These are phyloP conservation scores for Pelmatolapia mariae DNA, from an alignment of 2,113 vertebrate genomes.

Conservation along the genomic window DNA sequence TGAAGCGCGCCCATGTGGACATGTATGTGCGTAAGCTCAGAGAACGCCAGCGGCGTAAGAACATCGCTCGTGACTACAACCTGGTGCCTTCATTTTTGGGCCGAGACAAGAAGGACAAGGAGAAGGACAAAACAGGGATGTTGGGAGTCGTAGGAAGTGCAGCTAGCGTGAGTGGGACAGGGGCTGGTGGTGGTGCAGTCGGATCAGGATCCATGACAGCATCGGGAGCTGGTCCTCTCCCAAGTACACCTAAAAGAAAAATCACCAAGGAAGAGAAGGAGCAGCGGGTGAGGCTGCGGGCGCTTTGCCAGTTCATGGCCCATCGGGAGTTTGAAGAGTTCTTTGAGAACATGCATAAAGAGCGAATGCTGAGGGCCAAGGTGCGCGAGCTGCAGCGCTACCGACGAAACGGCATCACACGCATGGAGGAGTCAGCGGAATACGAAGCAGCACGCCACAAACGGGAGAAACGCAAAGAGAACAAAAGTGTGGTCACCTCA, in stretches of 20 bases:
- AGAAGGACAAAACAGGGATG: constrained; percentile 68
- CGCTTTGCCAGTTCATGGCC: constrained; percentile 95
- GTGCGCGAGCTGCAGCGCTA: constrained; percentile 95
- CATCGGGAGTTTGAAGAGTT: constrained; percentile 92
- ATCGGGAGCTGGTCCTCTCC: constrained; percentile 5
- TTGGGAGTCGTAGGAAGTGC: not conserved
- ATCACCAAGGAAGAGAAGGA: constrained; percentile 94
- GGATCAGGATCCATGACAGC: constrained; percentile 1
- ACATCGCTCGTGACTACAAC: constrained; percentile 91
- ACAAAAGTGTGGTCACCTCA: constrained; percentile 77
- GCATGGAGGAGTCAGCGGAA: constrained; percentile 89
- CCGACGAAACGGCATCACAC: constrained; percentile 90
- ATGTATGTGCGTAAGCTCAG: constrained; percentile 95
- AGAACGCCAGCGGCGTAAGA: constrained; percentile 92
- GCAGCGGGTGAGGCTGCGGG: constrained; percentile 81
- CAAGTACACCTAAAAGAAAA: constrained; percentile 77
- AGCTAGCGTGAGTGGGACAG: not conserved
- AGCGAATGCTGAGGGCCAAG: constrained; percentile 86
- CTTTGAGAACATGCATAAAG: constrained; percentile 95
- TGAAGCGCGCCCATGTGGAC: constrained; percentile 94
- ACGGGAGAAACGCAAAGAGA: constrained; percentile 92
- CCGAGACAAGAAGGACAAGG: constrained; percentile 87
- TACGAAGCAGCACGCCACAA: constrained; percentile 94
- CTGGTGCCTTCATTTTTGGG: constrained; percentile 89
- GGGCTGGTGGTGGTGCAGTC: not conserved